Conservation (phyloP, 1,140 invertebrate species). For the Neodiprion pinetum region DNA sequence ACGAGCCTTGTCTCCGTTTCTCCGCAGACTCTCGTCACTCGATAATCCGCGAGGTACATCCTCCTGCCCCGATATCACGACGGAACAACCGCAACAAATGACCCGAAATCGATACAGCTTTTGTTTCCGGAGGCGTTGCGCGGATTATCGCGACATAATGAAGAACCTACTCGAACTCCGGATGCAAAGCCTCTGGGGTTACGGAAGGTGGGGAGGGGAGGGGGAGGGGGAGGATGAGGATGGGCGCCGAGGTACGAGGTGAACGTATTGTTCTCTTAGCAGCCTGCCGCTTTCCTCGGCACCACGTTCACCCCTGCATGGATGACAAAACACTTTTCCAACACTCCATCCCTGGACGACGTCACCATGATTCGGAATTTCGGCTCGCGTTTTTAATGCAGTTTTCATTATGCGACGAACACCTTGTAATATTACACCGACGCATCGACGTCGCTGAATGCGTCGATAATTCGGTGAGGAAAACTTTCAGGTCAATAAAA, state of each 20-base stretch:
- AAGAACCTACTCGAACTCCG: not conserved
- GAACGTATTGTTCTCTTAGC: conserved; percentile 37
- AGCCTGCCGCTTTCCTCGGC: conserved; percentile 21
- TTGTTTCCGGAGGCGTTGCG: not conserved
- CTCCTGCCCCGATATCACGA: conserved; percentile 8
- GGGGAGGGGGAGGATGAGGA: not conserved
- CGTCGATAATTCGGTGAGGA: too few species aligned
- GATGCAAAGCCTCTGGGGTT: not conserved
- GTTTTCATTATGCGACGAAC: conserved; percentile 40
- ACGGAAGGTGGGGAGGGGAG: not conserved
- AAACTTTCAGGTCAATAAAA: too few species aligned
- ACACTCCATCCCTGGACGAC: conserved; percentile 18
- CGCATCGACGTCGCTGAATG: not conserved
- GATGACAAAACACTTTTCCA: conserved; percentile 48
- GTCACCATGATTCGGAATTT: conserved; percentile 32
- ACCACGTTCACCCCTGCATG: not conserved
- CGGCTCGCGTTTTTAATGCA: conserved; percentile 42
- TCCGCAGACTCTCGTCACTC: not conserved
- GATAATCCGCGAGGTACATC: conserved; percentile 5
- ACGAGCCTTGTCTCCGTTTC: conserved; percentile 18
- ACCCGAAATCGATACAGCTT: not conserved
- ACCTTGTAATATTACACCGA: not conserved
- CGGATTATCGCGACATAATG: conserved; percentile 9
- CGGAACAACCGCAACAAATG: not conserved
- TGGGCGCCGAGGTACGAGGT: conserved; percentile 7